Percentiles rank a stretch among this genome's conserved stretches.
These are phyloP conservation scores for Hypomecis atomaria DNA, from an alignment of 2,888 invertebrate species.

Conservation along the genomic window DNA sequence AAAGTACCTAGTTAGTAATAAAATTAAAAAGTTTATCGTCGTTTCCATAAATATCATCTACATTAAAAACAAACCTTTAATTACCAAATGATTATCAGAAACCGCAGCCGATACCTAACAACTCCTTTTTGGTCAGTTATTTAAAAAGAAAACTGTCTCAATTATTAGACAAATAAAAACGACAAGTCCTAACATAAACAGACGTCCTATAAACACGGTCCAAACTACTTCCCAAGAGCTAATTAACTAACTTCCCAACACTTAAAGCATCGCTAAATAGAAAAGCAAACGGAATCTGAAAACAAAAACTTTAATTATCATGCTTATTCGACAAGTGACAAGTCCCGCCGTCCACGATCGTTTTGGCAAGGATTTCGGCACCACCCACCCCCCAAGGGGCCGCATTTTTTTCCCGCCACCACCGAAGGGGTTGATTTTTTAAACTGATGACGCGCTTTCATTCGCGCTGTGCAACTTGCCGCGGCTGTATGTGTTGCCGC, in stretches of 20 bases:
- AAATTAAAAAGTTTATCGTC: too few species aligned
- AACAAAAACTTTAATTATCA: slow-evolving; percentile 81
- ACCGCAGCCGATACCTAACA: too few species aligned
- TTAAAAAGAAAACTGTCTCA: neutral
- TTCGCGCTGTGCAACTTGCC: slow-evolving; percentile 84
- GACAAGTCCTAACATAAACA: too few species aligned
- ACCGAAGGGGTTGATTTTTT: slow-evolving; percentile 85
- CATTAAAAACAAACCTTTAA: too few species aligned
- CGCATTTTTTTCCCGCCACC: slow-evolving; percentile 80
- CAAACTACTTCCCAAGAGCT: slow-evolving; percentile 8
- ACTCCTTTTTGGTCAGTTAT: too few species aligned
- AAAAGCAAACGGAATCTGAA: slow-evolving; percentile 45
- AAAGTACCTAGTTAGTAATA: too few species aligned
- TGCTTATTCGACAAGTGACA: slow-evolving; percentile 84
- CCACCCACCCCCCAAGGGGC: slow-evolving; percentile 73
- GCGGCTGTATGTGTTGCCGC: slow-evolving; percentile 80
- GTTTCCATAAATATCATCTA: too few species aligned
- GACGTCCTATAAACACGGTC: neutral
- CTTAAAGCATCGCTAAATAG: slow-evolving; percentile 36
- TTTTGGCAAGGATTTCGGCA: slow-evolving; percentile 83
- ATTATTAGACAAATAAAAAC: neutral
- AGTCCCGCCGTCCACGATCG: slow-evolving; percentile 80
- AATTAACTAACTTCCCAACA: slow-evolving; percentile 31
- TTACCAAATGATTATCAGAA: too few species aligned
- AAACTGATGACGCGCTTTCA: slow-evolving; percentile 86